Conservation (phyloP, 2,888 invertebrate species). For the Heliconius sara region DNA sequence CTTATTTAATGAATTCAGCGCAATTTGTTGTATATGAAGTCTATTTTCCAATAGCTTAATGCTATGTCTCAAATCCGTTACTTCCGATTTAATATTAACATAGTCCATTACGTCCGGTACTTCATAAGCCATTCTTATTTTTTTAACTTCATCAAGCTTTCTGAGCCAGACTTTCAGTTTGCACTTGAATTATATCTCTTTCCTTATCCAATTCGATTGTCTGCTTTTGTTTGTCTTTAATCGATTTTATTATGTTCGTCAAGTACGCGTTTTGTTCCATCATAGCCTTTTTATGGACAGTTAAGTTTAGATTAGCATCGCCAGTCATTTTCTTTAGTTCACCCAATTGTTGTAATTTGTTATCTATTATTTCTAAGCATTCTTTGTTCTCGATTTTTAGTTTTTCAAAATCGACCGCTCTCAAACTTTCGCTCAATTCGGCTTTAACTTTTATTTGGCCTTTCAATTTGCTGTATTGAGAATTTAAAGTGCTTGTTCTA, state of each 20-base stretch:
- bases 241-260: conserved; percentile 67
- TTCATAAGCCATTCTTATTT: conserved; percentile 71
- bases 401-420: conserved; percentile 86
- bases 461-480: conserved; percentile 80
- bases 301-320: conserved; percentile 82
- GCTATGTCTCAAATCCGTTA: conserved; percentile 72
- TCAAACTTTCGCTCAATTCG: conserved; percentile 83
- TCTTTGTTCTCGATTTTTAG: conserved; percentile 85
- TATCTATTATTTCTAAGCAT: conserved; percentile 78
- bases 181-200: conserved; percentile 62
- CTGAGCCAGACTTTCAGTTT: conserved; percentile 67
- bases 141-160: conserved; percentile 70
- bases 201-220: conserved; percentile 74
- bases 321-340: conserved; percentile 85
- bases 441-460: conserved; percentile 81
- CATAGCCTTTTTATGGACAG: conserved; percentile 83
- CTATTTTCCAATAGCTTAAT: conserved; percentile 70
- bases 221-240: conserved; percentile 67
- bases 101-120: conserved; percentile 85
- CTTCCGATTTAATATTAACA: conserved; percentile 78
- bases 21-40: conserved; percentile 68
- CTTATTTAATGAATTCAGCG: conserved; percentile 65
- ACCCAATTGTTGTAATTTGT: conserved; percentile 78
- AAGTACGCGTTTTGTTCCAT: conserved; percentile 78
- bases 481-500: conserved; percentile 82